Base-by-base conservation (phyloP, 2,113 vertebrate species). In the Indicator indicator region DNA sequence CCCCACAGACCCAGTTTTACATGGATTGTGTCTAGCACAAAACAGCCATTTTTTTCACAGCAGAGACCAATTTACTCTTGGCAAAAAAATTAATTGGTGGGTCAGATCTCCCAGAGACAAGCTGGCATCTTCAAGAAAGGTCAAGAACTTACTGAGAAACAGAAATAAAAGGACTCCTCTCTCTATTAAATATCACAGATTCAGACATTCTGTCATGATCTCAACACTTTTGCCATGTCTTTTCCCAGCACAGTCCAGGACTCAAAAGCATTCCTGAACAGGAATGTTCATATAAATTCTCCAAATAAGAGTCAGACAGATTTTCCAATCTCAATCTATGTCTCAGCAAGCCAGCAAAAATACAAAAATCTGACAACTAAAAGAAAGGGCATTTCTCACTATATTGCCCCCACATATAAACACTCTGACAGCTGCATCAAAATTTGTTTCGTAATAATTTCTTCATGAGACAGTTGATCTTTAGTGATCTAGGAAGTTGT, bases 401-500 rank as follows among this genome's bases (percentile, higher is more conserved):
- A 48, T 48, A 91, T 44, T 67, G 9, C 26, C 2, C n/a, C 11
- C 21, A 42, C 16, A 55, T 11, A 80, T 8, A 76, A 79, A 82
- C 28, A 76, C 48, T n/a, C 38, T 4, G 23, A 89, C 17, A 72
- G 50, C 20, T 64, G 65, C 62, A 83, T 28, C 44, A 64, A 40
- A 73, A 80, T 56, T 33, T 81, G 70, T 73, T 91, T 60, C 88
- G 65, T 71, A 94, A 23, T 64, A 64, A 83, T 40, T 72, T 77
- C 54, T 91, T 64, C 65, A 68, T 56, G 52, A 69, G 38, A 77
- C 28, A 83, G 60, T 24, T 88, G 60, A 77, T 94, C 60, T 68
- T 88, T 16, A 93, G 85, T 50, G 56, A 93, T 85, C 72, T 83
- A 88, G 89, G 88, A 95, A 95, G 83, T 9, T 69, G 78, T 71